A percentile compares a stretch with the other conserved stretches of the same genome.
phyloP scores from a whole-genome alignment of 2,113 vertebrate genomes.

The Protobothrops mucrosquamatus region DNA sequence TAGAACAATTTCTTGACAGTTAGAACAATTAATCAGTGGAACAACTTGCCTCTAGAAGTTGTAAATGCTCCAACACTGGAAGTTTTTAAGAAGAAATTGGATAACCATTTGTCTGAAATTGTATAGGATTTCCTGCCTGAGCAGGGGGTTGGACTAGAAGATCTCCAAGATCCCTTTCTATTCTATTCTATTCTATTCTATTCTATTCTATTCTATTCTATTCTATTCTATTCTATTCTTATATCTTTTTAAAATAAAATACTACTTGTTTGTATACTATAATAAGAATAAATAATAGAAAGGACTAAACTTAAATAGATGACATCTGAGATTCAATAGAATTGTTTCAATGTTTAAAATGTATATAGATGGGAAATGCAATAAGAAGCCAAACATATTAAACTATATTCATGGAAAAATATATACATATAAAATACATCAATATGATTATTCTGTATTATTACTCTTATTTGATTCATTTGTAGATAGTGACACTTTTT shows the following conservation, averaged over 20 bases:
- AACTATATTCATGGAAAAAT: background rate
- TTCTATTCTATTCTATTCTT: background rate
- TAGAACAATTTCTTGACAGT: no score
- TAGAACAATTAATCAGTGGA: no score
- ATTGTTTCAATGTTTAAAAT: background rate
- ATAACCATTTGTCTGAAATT: no score
- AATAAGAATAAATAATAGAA: background rate
- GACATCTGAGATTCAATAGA: background rate
- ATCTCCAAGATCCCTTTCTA: no score
- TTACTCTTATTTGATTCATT: background rate
- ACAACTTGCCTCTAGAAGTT: no score
- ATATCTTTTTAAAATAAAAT: background rate
- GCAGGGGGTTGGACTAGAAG: no score
- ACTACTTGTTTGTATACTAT: background rate
- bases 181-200: no score
- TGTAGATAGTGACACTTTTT: slow-evolving; percentile 68
- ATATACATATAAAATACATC: background rate
- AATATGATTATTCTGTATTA: background rate
- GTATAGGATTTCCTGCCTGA: no score
- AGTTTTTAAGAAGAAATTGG: no score
- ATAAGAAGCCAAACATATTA: background rate
- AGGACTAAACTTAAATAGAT: background rate
- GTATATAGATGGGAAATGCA: background rate
- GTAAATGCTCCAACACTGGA: no score
- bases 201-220: no score